phyloP scores from a whole-genome alignment of 1,140 invertebrate genomes.

The Mactra quadrangularis region DNA sequence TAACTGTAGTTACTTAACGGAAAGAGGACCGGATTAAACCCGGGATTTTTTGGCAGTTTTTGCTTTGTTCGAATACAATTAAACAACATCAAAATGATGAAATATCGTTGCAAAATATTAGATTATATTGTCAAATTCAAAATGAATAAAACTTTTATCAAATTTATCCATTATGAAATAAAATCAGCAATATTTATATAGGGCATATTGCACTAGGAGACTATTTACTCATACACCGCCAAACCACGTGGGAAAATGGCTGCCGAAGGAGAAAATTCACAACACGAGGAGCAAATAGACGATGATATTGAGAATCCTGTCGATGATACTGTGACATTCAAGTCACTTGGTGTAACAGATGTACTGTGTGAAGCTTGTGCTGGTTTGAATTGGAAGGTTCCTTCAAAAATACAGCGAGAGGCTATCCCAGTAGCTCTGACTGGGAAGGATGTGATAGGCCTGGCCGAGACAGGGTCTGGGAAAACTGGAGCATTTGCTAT shows the following conservation, averaged over 20 bases:
- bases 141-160: too few relatives aligned
- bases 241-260: constrained; percentile 18
- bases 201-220: too few relatives aligned
- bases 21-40: too few relatives aligned
- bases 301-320: background rate
- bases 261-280: background rate
- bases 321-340: constrained; percentile 64
- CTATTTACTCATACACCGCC: too few relatives aligned
- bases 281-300: background rate
- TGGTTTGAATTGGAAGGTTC: constrained; percentile 95
- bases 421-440: constrained; percentile 94
- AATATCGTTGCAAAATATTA: too few relatives aligned
- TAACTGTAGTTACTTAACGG: too few relatives aligned
- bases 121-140: too few relatives aligned
- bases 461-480: constrained; percentile 99
- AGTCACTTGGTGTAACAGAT: constrained; percentile 91
- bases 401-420: constrained; percentile 97
- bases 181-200: too few relatives aligned
- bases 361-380: constrained; percentile 95
- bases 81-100: too few relatives aligned
- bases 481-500: constrained; percentile 99
- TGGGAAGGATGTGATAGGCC: constrained; percentile 97
- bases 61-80: too few relatives aligned
- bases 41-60: too few relatives aligned
- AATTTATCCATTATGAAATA: too few relatives aligned